A percentile compares a stretch with the other conserved stretches of the same genome.
These are phyloP conservation scores for human (Homo sapiens) DNA, from an alignment of 2,113 vertebrate genomes.

Conservation along the genomic window GRCh38 chr16:12983001-12983500, in stretches of 20 bases:
- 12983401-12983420: background rate
- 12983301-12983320: background rate
- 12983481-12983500: background rate
- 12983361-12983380: background rate
- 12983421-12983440: background rate
- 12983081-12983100: background rate
- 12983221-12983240: too few relatives aligned
- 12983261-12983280: background rate
- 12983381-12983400: background rate
- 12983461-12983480: background rate
- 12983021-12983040: background rate
- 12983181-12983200: background rate
- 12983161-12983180: background rate
- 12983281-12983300: background rate
- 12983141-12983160: background rate
- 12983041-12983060: background rate
- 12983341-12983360: slow-evolving; percentile 1
- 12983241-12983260: background rate
- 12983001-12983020: background rate
- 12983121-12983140: background rate
- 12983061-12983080: background rate
- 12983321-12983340: background rate
- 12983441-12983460: background rate
- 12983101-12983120: background rate
- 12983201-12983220: background rate